Evolutionary conservation across 2,797 vertebrate species (phyloP).

Genomic region (Alca torda): DNA sequence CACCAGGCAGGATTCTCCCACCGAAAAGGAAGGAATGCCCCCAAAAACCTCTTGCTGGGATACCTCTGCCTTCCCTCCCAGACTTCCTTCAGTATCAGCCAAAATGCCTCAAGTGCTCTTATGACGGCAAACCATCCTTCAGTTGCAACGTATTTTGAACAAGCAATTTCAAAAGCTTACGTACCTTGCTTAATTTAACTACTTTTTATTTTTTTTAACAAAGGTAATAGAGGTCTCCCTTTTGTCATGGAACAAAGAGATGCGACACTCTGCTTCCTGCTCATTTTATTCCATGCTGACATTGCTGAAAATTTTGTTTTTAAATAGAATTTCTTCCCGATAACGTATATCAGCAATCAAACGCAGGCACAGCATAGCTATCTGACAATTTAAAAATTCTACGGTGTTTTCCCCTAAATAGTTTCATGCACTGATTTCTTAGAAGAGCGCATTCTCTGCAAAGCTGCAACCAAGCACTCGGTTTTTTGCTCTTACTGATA

Average conservation of each 20-base stretch:
- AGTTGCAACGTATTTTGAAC: rapidly evolving
- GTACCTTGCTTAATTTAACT: neutral
- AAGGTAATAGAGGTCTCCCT: neutral
- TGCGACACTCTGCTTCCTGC: neutral
- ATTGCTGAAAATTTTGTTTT: neutral
- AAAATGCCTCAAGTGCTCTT: rapidly evolving
- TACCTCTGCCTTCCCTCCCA: neutral
- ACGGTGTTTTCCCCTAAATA: neutral
- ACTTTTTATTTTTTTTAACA: neutral
- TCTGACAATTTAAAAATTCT: slow-evolving; percentile 4
- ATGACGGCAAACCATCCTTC: neutral
- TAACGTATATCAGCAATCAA: neutral
- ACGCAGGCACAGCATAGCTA: neutral
- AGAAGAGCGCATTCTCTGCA: neutral
- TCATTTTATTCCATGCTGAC: neutral
- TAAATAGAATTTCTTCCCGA: neutral
- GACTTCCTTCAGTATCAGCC: neutral
- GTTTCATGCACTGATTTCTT: neutral
- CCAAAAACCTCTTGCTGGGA: neutral
- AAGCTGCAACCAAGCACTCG: neutral
- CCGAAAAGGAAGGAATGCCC: neutral
- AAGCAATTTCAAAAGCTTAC: neutral
- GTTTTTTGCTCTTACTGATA: slow-evolving; percentile 48
- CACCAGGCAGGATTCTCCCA: neutral
- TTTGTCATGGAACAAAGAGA: neutral